Conservation (phyloP, 2,797 vertebrate genomes). For the Steatocranus sp. region DNA sequence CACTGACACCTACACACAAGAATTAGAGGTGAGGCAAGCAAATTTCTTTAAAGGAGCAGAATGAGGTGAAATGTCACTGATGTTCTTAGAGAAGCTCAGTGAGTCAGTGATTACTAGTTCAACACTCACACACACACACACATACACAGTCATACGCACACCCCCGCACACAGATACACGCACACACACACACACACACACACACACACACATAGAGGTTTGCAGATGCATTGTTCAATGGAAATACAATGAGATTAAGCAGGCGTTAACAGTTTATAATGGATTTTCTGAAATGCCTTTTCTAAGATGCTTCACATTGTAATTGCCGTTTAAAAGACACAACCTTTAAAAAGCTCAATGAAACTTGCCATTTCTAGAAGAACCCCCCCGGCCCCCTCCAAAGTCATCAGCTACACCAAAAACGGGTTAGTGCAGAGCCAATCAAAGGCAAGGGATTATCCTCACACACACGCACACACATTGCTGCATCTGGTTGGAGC, state of each 20-base stretch:
- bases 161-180: accelerated
- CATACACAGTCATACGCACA: neutral
- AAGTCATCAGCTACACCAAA: conserved; percentile 49
- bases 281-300: conserved; percentile 35
- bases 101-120: conserved; percentile 16
- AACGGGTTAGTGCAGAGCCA: conserved; percentile 48
- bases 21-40: conserved; percentile 16
- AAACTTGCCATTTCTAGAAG: conserved; percentile 40
- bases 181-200: neutral
- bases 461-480: conserved; percentile 16
- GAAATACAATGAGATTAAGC: neutral
- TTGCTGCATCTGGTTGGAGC: conserved; percentile 60
- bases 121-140: neutral
- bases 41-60: conserved; percentile 5
- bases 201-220: neutral
- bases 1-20: neutral
- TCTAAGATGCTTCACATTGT: conserved; percentile 30
- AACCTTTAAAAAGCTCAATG: conserved; percentile 37
- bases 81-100: conserved; percentile 35
- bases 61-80: conserved; percentile 47
- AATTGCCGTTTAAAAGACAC: conserved; percentile 44
- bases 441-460: conserved; percentile 59
- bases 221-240: neutral
- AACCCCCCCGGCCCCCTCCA: neutral
- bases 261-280: conserved; percentile 24